phyloP scores from a whole-genome alignment of 2,888 invertebrate genomes.

The Mythimna pallens region DNA sequence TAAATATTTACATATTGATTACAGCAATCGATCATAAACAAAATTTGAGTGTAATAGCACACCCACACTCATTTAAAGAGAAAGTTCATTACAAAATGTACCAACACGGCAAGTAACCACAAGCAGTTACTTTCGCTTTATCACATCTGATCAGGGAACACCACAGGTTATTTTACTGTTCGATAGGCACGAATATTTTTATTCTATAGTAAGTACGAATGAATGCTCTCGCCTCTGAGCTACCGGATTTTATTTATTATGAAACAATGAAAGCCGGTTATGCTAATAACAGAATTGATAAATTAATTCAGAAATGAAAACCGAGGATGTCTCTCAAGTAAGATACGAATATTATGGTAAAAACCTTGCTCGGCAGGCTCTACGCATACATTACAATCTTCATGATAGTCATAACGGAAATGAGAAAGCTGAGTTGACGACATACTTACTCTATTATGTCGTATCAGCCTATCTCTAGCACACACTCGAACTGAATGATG shows the following conservation, averaged over 20 bases:
- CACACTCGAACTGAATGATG: conserved; percentile 21
- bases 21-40: conserved; percentile 59
- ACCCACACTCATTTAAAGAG: conserved; percentile 71
- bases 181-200: conserved; percentile 44
- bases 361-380: conserved; percentile 17
- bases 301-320: conserved; percentile 19
- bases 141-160: conserved; percentile 61
- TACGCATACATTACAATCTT: conserved; percentile 28
- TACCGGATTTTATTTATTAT: conserved; percentile 21
- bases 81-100: conserved; percentile 71
- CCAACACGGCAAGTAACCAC: conserved; percentile 53
- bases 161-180: conserved; percentile 55
- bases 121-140: conserved; percentile 71
- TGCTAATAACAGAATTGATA: conserved; percentile 5
- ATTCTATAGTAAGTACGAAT: conserved; percentile 28
- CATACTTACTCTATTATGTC: conserved; percentile 36
- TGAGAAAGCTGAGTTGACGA: conserved; percentile 40
- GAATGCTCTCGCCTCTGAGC: conserved; percentile 20
- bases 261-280: conserved; percentile 18
- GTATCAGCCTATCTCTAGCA: conserved; percentile 17
- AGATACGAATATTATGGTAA: conserved; percentile 19
- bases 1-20: conserved; percentile 58
- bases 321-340: conserved; percentile 5
- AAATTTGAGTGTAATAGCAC: conserved; percentile 59
- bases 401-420: conserved; percentile 32